Base-by-base conservation (phyloP, 2,888 invertebrate species). In the Panzeria rudis region DNA sequence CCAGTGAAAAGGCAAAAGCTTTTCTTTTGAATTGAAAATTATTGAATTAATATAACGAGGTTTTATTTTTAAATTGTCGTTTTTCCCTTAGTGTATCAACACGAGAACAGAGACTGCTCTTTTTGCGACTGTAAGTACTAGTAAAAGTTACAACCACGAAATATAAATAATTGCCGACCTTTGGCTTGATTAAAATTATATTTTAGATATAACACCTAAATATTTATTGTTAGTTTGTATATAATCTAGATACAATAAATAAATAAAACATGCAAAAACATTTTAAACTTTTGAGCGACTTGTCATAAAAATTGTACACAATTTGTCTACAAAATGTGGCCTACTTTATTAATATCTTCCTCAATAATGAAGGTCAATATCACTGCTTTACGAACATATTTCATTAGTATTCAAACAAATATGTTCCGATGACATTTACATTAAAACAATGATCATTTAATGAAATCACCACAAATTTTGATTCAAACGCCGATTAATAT, bases 401-500 rank as follows among this genome's bases (percentile, higher is more conserved):
- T 62, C n/a, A 17, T 32, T 17, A 0, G 17, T 32, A 56, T n/a
- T 20, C 8, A 35, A 59, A 59, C 17, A 32, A 1, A 35, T 11
- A 17, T 23, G 13, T 62, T 13, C 3, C n/a, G 29, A 38, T 50
- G 17, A 35, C 38, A 75, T 50, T 75, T 25, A 38, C 38, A 52
- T 62, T 20, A 50, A 62, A 20, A 61, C 35, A 61, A 62, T 47
- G 20, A 62, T 38, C 50, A 75, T 29, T 47, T 62, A 73, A 62
- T 38, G 35, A 64, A 52, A 64, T 52, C 8, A 75, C 29, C 73
- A 73, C 20, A 62, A 25, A 52, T 38, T 62, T 61, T 17, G n/a
- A 7, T 47, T 41, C 38, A 73, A 52, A 47, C 5, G 7, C 7
- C 17, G 3, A 52, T 52, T 35, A 52, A 62, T 11, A 35, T 17